Conservation (phyloP, 2,797 vertebrate genomes). For the Acanthurus lineatus region DNA sequence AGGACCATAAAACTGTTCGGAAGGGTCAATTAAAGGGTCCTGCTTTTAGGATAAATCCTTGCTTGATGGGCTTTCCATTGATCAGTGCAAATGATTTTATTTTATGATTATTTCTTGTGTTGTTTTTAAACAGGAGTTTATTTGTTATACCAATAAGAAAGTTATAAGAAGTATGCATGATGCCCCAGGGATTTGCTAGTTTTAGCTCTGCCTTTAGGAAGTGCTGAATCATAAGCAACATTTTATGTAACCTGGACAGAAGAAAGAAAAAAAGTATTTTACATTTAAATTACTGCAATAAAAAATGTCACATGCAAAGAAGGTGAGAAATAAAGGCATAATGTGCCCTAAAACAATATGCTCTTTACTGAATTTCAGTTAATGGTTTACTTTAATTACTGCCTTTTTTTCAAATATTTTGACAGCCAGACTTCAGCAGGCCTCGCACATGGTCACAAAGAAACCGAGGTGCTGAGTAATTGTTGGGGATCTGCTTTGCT, state of each 20-base stretch:
- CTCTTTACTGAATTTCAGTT: neutral
- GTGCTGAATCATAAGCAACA: neutral
- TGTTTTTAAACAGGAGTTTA: slow-evolving; percentile 7
- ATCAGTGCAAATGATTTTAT: neutral
- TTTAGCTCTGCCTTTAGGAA: neutral
- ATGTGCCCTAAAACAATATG: neutral
- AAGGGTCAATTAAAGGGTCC: neutral
- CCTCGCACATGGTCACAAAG: slow-evolving; percentile 11
- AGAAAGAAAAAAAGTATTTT: neutral
- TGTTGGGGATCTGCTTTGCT: slow-evolving; percentile 51
- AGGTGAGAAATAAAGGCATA: neutral
- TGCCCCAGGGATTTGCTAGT: neutral
- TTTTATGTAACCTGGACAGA: slow-evolving; percentile 2
- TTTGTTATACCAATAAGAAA: slow-evolving; percentile 16
- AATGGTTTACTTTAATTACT: slow-evolving; percentile 10
- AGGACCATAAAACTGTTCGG: neutral
- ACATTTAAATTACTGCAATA: neutral
- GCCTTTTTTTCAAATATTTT: slow-evolving; percentile 6
- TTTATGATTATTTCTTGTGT: neutral
- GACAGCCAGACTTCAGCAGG: slow-evolving; percentile 20
- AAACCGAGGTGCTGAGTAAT: slow-evolving; percentile 77
- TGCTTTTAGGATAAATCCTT: neutral
- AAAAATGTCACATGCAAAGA: slow-evolving; percentile 10
- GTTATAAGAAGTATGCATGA: neutral
- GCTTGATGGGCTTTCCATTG: neutral